Evolutionary conservation across 2,113 vertebrate genomes (phyloP).

Genomic region (Ramphastos sulfuratus): DNA sequence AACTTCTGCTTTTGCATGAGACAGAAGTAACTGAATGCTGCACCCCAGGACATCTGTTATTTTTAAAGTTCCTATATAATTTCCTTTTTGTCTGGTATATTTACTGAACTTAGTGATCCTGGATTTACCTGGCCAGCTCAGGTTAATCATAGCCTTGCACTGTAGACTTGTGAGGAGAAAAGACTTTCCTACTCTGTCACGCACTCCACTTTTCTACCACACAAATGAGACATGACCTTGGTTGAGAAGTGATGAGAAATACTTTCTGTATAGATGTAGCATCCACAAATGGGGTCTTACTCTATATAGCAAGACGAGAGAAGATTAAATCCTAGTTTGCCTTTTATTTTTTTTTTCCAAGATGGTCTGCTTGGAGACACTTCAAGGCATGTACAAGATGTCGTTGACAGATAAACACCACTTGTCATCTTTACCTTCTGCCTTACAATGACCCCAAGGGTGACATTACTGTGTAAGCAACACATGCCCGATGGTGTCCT

Average conservation of each 20-base stretch:
- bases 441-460: slow-evolving; percentile 57
- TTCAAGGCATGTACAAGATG: slow-evolving; percentile 58
- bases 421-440: slow-evolving; percentile 61
- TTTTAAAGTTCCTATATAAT: background rate
- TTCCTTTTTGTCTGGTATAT: background rate
- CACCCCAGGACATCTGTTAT: background rate
- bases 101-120: background rate
- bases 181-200: background rate
- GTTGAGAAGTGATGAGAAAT: slow-evolving; percentile 17
- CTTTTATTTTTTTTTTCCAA: background rate
- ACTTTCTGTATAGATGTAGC: slow-evolving; percentile 40
- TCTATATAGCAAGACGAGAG: background rate
- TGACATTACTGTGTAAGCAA: slow-evolving; percentile 69
- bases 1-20: background rate
- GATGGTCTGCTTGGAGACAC: slow-evolving; percentile 49
- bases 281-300: slow-evolving; percentile 55
- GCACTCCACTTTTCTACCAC: background rate
- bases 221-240: slow-evolving; percentile 40
- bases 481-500: slow-evolving; percentile 65
- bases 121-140: background rate
- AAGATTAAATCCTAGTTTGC: slow-evolving; percentile 44
- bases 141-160: background rate
- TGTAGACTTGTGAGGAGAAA: background rate
- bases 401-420: slow-evolving; percentile 68
- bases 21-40: background rate